These are phyloP conservation scores for Drosophila monieri DNA, from an alignment of 2,888 invertebrate genomes.

Conservation along the genomic window DNA sequence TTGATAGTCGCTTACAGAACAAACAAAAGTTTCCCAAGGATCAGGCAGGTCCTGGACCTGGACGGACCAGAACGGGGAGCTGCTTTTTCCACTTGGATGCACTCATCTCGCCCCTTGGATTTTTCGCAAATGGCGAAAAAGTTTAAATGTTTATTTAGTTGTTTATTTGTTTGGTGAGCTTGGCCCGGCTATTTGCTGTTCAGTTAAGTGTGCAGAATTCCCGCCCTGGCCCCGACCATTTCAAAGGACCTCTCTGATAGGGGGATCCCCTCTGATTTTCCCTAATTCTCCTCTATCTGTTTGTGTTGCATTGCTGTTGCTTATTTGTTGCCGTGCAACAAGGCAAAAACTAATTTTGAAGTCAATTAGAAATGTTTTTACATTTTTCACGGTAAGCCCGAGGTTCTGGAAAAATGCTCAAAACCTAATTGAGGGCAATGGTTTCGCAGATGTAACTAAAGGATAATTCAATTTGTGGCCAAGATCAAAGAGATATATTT, in stretches of 20 bases:
- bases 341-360: conserved; percentile 68
- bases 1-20: conserved; percentile 50
- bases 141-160: conserved; percentile 67
- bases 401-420: conserved; percentile 12
- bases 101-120: conserved; percentile 38
- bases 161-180: conserved; percentile 48
- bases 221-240: conserved; percentile 1
- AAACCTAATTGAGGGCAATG: conserved; percentile 12
- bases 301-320: conserved; percentile 10
- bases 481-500: background rate
- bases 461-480: background rate
- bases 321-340: conserved; percentile 40
- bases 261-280: conserved; percentile 8
- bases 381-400: conserved; percentile 14
- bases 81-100: conserved; percentile 66
- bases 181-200: conserved; percentile 59
- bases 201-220: conserved; percentile 55
- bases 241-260: conserved; percentile 2
- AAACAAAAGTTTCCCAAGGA: conserved; percentile 53
- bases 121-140: conserved; percentile 46
- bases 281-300: conserved; percentile 32
- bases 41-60: conserved; percentile 4
- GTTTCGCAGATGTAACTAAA: background rate
- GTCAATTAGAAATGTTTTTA: conserved; percentile 68
- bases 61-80: conserved; percentile 37